A percentile compares a stretch with the other conserved stretches of the same genome.
These are phyloP conservation scores for Salvator merianae DNA, from an alignment of 2,113 vertebrate genomes.

Conservation along the genomic window DNA sequence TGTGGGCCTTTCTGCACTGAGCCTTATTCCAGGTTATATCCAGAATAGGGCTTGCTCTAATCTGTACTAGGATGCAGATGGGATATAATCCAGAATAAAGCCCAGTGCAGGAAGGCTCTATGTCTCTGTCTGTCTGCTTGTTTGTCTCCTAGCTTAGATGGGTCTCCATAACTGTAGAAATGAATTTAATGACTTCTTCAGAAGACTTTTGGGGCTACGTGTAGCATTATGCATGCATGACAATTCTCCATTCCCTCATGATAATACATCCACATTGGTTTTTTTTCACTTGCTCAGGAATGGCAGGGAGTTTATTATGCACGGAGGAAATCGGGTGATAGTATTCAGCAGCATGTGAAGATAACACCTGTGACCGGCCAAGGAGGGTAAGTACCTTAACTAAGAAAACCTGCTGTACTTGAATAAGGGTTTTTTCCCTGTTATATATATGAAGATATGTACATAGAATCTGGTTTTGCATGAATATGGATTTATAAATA, in stretches of 20 bases:
- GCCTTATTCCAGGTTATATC: no score
- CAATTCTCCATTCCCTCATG: neutral
- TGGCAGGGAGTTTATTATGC: slow-evolving; percentile 95
- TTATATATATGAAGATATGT: neutral
- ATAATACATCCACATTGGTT: slow-evolving; percentile 6
- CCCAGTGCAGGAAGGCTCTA: neutral
- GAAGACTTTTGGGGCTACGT: neutral
- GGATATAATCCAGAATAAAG: no score
- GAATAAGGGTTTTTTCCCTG: neutral
- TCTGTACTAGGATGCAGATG: no score
- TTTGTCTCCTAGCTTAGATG: neutral
- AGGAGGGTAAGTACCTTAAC: slow-evolving; percentile 86
- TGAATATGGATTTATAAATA: neutral
- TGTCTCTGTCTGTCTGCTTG: no score
- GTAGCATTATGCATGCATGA: neutral
- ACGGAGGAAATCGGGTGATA: slow-evolving; percentile 92
- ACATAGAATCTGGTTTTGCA: neutral
- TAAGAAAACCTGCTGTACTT: neutral
- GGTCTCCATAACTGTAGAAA: no score
- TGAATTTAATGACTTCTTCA: no score
- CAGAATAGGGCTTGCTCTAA: no score
- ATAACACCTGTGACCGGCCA: slow-evolving; percentile 92
- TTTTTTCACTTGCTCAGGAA: slow-evolving; percentile 77
- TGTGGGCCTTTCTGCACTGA: no score
- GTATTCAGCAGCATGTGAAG: slow-evolving; percentile 91